These are phyloP conservation scores for Hydraecia micacea DNA, from an alignment of 2,888 invertebrate genomes.

Conservation along the genomic window DNA sequence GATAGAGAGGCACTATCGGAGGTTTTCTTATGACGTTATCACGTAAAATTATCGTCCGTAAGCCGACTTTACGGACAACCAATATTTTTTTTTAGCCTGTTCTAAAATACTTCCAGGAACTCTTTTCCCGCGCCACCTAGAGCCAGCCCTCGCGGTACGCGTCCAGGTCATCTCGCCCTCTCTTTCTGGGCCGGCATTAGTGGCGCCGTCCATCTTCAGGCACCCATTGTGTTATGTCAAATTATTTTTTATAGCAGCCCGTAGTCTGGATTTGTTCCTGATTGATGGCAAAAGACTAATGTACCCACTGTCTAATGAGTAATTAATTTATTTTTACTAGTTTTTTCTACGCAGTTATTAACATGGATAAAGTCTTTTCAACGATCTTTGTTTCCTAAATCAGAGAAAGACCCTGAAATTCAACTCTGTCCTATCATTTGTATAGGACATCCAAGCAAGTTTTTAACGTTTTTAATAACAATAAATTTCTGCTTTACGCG, in stretches of 20 bases:
- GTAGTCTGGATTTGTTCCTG: no score
- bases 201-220: background rate
- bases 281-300: background rate
- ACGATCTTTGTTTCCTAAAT: background rate
- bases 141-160: background rate
- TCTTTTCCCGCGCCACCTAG: background rate
- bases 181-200: background rate
- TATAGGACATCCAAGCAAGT: background rate
- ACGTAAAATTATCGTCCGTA: no score
- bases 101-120: no score
- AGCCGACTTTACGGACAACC: no score
- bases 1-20: no score
- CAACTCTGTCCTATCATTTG: background rate
- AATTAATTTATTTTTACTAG: background rate
- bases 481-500: constrained; percentile 49
- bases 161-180: background rate
- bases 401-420: background rate
- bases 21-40: no score
- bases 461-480: constrained; percentile 39
- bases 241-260: background rate
- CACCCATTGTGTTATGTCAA: background rate
- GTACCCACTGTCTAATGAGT: background rate
- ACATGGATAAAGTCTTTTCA: background rate
- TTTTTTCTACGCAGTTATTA: background rate
- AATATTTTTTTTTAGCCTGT: no score